Evolutionary conservation across 2,113 vertebrate species (phyloP).

Genomic region (Platichthys flesus): DNA sequence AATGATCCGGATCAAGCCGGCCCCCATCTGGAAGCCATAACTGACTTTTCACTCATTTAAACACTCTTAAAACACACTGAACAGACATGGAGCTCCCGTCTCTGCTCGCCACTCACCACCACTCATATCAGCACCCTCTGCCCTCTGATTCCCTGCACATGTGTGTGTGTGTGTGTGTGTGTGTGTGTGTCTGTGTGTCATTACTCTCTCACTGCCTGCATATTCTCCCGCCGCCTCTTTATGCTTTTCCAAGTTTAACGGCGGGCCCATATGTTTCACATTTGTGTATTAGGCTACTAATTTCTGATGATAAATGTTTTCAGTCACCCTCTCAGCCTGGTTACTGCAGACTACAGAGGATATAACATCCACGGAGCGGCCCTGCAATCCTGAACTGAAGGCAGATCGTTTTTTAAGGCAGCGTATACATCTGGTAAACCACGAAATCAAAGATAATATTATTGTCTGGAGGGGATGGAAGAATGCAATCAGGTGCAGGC

Average conservation of each 20-base stretch:
- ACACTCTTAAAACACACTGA: constrained; percentile 80
- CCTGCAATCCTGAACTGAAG: not conserved
- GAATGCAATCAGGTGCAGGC: constrained; percentile 3
- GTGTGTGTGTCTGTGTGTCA: constrained; percentile 16
- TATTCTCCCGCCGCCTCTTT: constrained; percentile 26
- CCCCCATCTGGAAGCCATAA: constrained; percentile 82
- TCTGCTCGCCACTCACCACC: constrained; percentile 71
- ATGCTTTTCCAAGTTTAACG: constrained; percentile 36
- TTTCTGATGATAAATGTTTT: constrained; percentile 70
- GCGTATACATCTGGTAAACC: constrained; percentile 30
- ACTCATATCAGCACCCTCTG: constrained; percentile 68
- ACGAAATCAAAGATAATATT: constrained; percentile 56
- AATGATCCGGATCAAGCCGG: constrained; percentile 80
- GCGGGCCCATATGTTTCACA: constrained; percentile 56
- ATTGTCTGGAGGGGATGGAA: constrained; percentile 30
- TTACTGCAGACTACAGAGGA: constrained; percentile 12
- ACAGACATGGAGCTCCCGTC: constrained; percentile 78
- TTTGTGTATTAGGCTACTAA: constrained; percentile 51
- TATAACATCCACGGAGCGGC: not conserved
- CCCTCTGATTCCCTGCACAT: constrained; percentile 33
- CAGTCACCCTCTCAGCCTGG: constrained; percentile 42
- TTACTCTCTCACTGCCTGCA: constrained; percentile 40
- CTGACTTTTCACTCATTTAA: constrained; percentile 82
- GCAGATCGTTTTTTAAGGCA: constrained; percentile 34
- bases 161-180: not conserved